Base-by-base conservation (phyloP, 2,888 invertebrate genomes). In the Eupithecia vulgata region DNA sequence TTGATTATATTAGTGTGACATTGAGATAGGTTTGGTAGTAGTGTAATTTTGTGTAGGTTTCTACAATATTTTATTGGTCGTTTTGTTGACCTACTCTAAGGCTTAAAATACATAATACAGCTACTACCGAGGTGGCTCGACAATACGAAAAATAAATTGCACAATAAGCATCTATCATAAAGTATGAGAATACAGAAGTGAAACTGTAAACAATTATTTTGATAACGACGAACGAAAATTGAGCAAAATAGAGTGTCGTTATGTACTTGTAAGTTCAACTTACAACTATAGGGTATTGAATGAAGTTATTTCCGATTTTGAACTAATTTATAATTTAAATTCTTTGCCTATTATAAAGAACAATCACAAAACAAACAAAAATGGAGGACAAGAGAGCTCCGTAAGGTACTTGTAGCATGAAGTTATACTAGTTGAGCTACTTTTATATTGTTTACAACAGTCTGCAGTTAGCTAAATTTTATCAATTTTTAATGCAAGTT, bases 141-240 rank as follows among this genome's bases (percentile, higher is more conserved):
- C 57, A 35, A 57, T 25, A 21, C n/a, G 21, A 57, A 57, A 65
- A 65, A 57, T 72, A 34, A 57, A 65, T 45, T 61, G 30, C 61
- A 76, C 69, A 67, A 45, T 65, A 65, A 65, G 65, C 40, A 65
- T 65, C 6, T n/a, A 65, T 21, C 10, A 65, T 37, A 12, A 40
- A 65, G 6, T 13, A 65, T 6, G 6, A n/a, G 5, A 12, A 15
- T 65, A 1, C 21, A 65, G 65, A 65, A 6, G 61, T 61, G 61
- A 61, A 61, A 34, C 61, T 34, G 61, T 61, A 17, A 17, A n/a
- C 30, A 5, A 61, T 4, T 21, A 45, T 45, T 42, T 45, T 45
- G 45, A n/a, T 12, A n/a, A 12, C 10, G 12, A 12, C 5, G 25
- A 25, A 25, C 25, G 8, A 57, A 57, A 25, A 3, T 5, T 5